Percentiles rank a stretch among this genome's conserved stretches.
phyloP scores from a whole-genome alignment of 2,113 vertebrate genomes.

The Dipodomys stephensi region DNA sequence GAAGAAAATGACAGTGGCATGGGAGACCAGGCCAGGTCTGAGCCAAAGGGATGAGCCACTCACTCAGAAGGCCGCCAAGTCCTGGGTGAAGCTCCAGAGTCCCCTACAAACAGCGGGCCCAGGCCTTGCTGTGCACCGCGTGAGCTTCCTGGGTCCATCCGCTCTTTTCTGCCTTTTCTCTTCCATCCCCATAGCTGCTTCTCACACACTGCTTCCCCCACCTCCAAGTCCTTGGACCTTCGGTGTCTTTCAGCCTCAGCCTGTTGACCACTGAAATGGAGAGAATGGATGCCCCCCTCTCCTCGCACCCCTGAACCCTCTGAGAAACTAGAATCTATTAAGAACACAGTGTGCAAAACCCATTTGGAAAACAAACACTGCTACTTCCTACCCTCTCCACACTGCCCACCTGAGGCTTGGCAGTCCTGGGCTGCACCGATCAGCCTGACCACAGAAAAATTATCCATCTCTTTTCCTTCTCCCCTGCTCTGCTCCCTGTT shows the following conservation, averaged over 20 bases:
- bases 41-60: not conserved
- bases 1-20: not conserved
- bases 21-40: not conserved
- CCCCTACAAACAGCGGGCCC: not conserved
- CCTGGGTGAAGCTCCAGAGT: accelerated
- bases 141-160: not conserved
- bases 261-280: not conserved
- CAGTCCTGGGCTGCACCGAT: not conserved
- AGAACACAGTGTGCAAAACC: no score
- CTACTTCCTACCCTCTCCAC: not conserved
- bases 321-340: not conserved
- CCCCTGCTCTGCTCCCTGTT: not conserved
- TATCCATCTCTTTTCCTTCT: not conserved
- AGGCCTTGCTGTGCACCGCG: no score
- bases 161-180: not conserved
- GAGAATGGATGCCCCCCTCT: not conserved
- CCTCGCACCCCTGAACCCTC: no score
- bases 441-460: not conserved
- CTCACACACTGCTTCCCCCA: no score
- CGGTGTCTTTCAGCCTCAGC: not conserved
- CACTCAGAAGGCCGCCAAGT: not conserved
- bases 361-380: accelerated
- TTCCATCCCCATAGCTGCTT: not conserved
- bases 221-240: not conserved
- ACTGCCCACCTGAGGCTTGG: not conserved